Evolutionary conservation across 2,797 vertebrate species (phyloP), one percentile per base, ranked within the genome.

Genomic region (Bradypus variegatus): DNA sequence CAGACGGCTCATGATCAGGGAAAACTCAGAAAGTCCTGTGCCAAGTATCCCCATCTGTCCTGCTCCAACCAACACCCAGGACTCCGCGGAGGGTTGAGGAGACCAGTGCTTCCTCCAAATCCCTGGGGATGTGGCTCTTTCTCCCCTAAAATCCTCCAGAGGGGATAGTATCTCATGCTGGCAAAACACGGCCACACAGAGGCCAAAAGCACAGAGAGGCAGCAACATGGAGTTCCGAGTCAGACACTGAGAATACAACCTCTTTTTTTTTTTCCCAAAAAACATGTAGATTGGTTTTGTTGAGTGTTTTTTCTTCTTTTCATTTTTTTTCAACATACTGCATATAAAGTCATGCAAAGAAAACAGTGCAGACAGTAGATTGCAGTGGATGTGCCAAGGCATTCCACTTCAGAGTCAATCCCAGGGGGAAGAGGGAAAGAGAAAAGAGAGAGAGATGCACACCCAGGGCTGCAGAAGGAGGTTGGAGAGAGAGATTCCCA

Each of bases 281-380:
- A 97, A 97, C 96, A 95, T 93, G 78, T 80, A 79, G 60, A 89
- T 95, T 93, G 93, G 89, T 53, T 96, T 96, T 95, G 91, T 91
- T 96, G 94, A 92, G 85, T 90, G 91, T 95, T 94, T 95, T 88
- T 92, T 95, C 89, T 94, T 97, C 79, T 96, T 96, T 84, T 96
- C 94, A 2, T 4, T 86, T 86, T 94, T 96, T 95, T 97, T 95
- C 78, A 97, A 96, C 96, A 97, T 97, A 98, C 97, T 91, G 58
- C 96, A 96, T 97, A 97, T 96, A 97, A 97, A 93, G 94, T 97
- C 97, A 98, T 98, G 97, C 97, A 98, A 97, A 96, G 78, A 97
- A 97, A 96, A 97, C 94, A 96, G 96, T 97, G 97, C 96, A 97
- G 96, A 96, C 95, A 97, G 95, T 91, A 96, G 97, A 87, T 96